Evolutionary conservation across 1,140 invertebrate genomes (phyloP).

Genomic region (Drosophila willistoni): DNA sequence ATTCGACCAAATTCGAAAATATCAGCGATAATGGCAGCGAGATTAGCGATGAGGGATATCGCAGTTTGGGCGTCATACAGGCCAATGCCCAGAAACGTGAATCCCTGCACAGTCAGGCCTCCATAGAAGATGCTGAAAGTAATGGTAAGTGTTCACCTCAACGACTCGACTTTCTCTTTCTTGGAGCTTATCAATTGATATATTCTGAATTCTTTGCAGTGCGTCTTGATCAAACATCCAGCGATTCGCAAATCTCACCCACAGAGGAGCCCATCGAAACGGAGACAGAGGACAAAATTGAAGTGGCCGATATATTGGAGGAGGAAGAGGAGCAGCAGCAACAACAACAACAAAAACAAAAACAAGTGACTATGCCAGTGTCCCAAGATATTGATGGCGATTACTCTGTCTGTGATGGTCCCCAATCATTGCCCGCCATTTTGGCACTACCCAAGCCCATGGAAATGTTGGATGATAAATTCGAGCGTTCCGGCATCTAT

Average conservation of each 20-base stretch:
- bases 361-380: neutral
- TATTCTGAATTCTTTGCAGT: constrained; percentile 30
- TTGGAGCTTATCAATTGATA: neutral
- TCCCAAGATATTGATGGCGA: constrained; percentile 25
- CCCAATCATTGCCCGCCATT: constrained; percentile 73
- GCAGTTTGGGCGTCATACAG: constrained; percentile 89
- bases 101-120: constrained; percentile 87
- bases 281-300: constrained; percentile 36
- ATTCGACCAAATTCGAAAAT: constrained; percentile 83
- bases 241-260: constrained; percentile 81
- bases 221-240: constrained; percentile 82
- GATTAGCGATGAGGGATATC: constrained; percentile 93
- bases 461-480: constrained; percentile 42
- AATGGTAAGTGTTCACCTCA: constrained; percentile 84
- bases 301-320: constrained; percentile 26
- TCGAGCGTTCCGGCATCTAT: constrained; percentile 77
- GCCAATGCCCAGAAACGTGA: constrained; percentile 86
- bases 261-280: constrained; percentile 57
- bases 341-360: constrained; percentile 16
- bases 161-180: neutral
- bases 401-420: constrained; percentile 57
- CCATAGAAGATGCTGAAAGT: constrained; percentile 87
- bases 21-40: constrained; percentile 93
- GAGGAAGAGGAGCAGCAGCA: constrained; percentile 30
- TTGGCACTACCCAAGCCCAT: constrained; percentile 38